These are phyloP conservation scores for Amphimedon queenslandica DNA, from an alignment of 37 sponge, comb jelly and placozoan genomes.

Conservation along the genomic window DNA sequence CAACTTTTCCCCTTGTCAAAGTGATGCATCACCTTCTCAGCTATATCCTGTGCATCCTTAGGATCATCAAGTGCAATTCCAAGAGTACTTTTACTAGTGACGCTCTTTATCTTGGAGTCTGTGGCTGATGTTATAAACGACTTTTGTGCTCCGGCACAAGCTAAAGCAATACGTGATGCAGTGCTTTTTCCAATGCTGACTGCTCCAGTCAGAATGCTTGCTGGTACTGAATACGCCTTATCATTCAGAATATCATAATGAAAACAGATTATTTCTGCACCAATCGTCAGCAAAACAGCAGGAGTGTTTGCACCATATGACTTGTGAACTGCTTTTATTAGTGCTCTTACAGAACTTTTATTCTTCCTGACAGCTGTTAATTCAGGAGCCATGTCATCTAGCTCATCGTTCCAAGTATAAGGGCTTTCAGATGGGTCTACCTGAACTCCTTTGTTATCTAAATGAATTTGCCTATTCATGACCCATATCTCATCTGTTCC, in stretches of 20 bases:
- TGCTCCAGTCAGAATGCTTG: not conserved
- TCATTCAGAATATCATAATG: not conserved
- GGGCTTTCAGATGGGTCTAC: no score
- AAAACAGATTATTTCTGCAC: not conserved
- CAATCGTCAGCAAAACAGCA: not conserved
- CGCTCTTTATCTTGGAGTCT: not conserved
- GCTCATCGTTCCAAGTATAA: no score
- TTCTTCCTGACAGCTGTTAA: no score
- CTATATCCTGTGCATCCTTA: not conserved
- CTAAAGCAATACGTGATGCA: not conserved
- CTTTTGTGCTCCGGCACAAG: not conserved
- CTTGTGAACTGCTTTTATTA: not conserved
- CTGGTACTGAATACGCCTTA: not conserved
- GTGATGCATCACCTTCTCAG: not conserved
- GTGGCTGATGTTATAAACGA: not conserved
- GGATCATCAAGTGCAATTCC: not conserved
- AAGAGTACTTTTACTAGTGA: not conserved
- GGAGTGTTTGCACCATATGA: not conserved
- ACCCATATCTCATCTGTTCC: no score
- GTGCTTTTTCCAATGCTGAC: not conserved
- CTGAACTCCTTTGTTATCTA: no score
- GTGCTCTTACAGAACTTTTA: not conserved
- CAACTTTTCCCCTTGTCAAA: not conserved
- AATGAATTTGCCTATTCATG: no score
- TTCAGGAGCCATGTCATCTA: no score